Evolutionary conservation across 2,797 vertebrate genomes (phyloP), one percentile per base, ranked within the genome.

Genomic region (Fringilla coelebs): DNA sequence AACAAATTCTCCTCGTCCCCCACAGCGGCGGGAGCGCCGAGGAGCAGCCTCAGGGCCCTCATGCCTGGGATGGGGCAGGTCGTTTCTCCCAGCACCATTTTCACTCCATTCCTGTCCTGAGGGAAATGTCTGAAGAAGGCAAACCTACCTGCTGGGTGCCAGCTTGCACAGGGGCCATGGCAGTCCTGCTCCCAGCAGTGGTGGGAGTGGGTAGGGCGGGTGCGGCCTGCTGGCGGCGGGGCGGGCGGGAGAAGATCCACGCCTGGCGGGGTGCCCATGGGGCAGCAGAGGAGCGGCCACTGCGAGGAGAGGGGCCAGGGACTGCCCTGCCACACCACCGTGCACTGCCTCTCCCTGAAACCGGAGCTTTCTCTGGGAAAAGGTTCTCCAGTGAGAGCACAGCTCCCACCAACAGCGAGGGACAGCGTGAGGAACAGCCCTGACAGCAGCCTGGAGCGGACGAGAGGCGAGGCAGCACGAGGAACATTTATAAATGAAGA

Each of bases 191-290:
- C 38, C 11, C 2, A 52, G 75, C 45, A 10, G 1, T 3, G 26
- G 43, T 6, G 9, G 40, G 17, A 72, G 13, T 0, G 0, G 29
- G n/a, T n/a, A n/a, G n/a, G n/a, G n/a, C n/a, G n/a, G n/a, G n/a
- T n/a, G n/a, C n/a, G n/a, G n/a, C 58, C 58, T 18, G 17, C 11
- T 2, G 28, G 89, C 0, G 0, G 25, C 0, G 0, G 2, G 10
- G 26, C 4, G 25, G 16, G 3, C 7, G 18, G 62, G 34, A 45
- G 25, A 6, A 28, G 49, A 17, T 15, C 46, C 43, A 3, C 0
- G 4, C 10, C 5, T 2, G 52, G 7, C 13, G 13, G 2, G 3
- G 31, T 7, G 24, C 17, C 10, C 36, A 8, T 9, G 16, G 14
- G 57, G 25, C 43, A n/a, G 43, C 55, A 17, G 34, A 3, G 3